Evolutionary conservation across 2,113 vertebrate genomes (phyloP).

Genomic region (Xenopus tropicalis): UCB_Xtro_10.0 CM004443.2:128319001-128319500

Average conservation of each 20-base stretch:
- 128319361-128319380: conserved; percentile 47
- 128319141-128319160: conserved; percentile 63
- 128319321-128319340: no score
- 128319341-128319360: background rate
- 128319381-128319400: conserved; percentile 50
- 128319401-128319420: background rate
- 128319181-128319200: conserved; percentile 53
- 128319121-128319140: conserved; percentile 60
- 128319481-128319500: conserved; percentile 16
- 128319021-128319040: no score
- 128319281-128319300: conserved; percentile 48
- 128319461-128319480: background rate
- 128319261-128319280: conserved; percentile 51
- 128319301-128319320: conserved; percentile 11
- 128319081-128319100: conserved; percentile 55
- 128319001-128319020: no score
- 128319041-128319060: no score
- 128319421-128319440: no score
- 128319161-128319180: conserved; percentile 62
- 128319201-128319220: conserved; percentile 56
- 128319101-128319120: conserved; percentile 57
- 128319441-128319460: background rate
- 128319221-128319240: conserved; percentile 49
- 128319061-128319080: conserved; percentile 49
- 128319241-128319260: conserved; percentile 49